Conservation (phyloP, 2,113 vertebrate species). For the Ginglymostoma cirratum region DNA sequence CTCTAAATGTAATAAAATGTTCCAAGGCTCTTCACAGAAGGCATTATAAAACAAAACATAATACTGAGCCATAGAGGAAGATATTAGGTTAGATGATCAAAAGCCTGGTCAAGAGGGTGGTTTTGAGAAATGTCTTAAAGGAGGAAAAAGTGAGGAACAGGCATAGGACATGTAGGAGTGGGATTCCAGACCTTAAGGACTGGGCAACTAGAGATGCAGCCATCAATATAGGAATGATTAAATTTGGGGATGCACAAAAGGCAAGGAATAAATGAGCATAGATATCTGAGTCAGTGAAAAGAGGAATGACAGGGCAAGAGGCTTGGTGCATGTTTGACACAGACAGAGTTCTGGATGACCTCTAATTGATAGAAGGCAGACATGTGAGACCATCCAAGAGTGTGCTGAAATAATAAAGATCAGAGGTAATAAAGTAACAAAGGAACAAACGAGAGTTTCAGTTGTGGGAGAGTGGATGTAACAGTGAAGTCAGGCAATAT, state of each 20-base stretch:
- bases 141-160: not conserved
- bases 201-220: not conserved
- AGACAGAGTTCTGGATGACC: too few relatives aligned
- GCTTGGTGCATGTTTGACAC: too few relatives aligned
- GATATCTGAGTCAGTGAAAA: not conserved
- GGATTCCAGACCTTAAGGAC: not conserved
- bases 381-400: too few relatives aligned
- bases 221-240: not conserved
- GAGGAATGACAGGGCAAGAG: too few relatives aligned
- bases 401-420: too few relatives aligned
- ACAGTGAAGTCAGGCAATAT: too few relatives aligned
- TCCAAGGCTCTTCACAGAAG: not conserved
- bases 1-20: not conserved
- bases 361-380: too few relatives aligned
- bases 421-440: too few relatives aligned
- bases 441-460: too few relatives aligned
- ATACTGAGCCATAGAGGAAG: not conserved
- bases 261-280: not conserved
- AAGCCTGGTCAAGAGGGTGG: not conserved
- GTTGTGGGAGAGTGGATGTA: too few relatives aligned
- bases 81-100: not conserved
- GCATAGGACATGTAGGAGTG: not conserved
- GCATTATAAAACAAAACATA: not conserved
- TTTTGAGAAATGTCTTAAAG: not conserved
- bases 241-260: not conserved